A percentile compares a stretch with the other conserved stretches of the same genome.
These are phyloP conservation scores for Lycodopsis pacificus DNA, from an alignment of 2,797 vertebrate species.

Conservation along the genomic window DNA sequence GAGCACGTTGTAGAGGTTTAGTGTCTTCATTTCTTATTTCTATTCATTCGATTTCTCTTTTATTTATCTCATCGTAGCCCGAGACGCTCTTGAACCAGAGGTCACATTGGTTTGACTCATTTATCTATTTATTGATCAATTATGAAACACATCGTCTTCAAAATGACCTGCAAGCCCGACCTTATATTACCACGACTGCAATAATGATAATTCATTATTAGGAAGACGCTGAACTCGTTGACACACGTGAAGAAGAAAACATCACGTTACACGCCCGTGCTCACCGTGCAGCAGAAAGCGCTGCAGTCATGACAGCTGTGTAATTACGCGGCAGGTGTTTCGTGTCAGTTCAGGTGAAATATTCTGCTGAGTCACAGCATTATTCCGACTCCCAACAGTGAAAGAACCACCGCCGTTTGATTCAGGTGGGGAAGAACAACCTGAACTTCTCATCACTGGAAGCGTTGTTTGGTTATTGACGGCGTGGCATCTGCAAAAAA, in stretches of 20 bases:
- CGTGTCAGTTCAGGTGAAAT: background rate
- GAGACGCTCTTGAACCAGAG: too few relatives aligned
- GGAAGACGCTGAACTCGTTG: background rate
- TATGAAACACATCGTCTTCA: background rate
- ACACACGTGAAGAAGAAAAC: background rate
- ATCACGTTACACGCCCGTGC: background rate
- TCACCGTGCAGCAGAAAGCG: background rate
- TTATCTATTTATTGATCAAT: too few relatives aligned
- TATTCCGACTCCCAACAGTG: background rate
- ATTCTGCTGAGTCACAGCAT: background rate
- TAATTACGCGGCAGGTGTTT: background rate
- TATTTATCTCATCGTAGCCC: too few relatives aligned
- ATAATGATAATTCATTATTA: background rate
- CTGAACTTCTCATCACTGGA: background rate
- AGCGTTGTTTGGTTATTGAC: constrained; percentile 3
- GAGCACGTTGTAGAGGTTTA: background rate
- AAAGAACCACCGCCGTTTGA: background rate
- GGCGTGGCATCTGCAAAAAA: background rate
- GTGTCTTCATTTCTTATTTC: background rate
- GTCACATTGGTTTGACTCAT: too few relatives aligned
- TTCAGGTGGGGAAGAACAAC: background rate
- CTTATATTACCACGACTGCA: background rate
- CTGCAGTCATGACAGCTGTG: background rate
- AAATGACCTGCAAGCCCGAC: background rate
- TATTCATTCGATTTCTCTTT: too few relatives aligned